Base-by-base conservation (phyloP, 64 coral and sea anemone genomes). In the Acropora tenuis region DNA sequence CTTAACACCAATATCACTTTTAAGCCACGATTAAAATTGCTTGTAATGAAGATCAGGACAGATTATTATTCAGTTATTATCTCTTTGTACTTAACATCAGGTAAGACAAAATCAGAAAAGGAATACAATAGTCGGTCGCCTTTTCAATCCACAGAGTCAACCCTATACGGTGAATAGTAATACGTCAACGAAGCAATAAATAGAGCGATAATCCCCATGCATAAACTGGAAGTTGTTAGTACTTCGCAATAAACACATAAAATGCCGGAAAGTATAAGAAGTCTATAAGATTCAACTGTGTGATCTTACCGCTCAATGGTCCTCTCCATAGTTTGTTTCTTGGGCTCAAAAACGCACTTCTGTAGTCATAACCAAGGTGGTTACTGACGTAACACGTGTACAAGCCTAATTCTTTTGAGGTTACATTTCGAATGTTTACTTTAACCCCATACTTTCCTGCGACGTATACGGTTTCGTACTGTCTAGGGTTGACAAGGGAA, bases 321-420 rank as follows among this genome's bases (percentile, higher is more conserved):
- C 12, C 44, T 48, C 18, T 84, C 45, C 61, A 48, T 48, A 13
- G 19, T 16, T 69, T 67, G 0, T 47, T 84, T 69, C 6, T 47
- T 41, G 67, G 61, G 63, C 4, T 69, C 63, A 92, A 87, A 68
- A 87, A 92, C 75, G 91, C 91, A 71, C 75, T 92, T 63, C 83
- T 79, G 75, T 92, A 92, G 50, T 92, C 83, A 9, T 9, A 69
- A 17, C 91, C 91, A 79, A 92, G 73, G 47, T 92, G 91, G 59
- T 92, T 92, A 46, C 91, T 92, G 17, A 82, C 91, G 8, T 87
- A 76, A 74, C 91, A 92, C 45, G 91, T 92, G 61, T 92, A 92
- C 59, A 87, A 57, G 10, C 91, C 91, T 47, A 92, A 92, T 18
- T 92, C 91, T 42, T 80, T 78, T 6, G 59, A 17, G 55, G 8